Conservation (phyloP, 64 coral and sea anemone genomes). For the Porites lutea region DNA sequence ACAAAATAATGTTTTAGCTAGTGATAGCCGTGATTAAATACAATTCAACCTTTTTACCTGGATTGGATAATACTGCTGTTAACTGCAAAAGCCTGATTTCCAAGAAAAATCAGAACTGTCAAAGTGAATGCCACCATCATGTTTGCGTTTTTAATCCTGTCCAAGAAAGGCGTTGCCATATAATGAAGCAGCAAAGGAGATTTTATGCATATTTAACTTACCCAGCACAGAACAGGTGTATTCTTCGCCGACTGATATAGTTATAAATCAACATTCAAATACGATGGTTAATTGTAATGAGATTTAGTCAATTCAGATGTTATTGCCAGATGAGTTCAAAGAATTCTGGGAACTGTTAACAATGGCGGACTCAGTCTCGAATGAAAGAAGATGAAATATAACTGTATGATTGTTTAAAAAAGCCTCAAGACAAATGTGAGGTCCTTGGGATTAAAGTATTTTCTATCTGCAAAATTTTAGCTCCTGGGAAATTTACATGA, state of each 20-base stretch:
- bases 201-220: conserved; percentile 27
- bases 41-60: neutral
- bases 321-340: neutral
- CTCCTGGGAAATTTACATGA: too few relatives aligned
- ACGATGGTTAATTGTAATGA: neutral
- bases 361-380: neutral
- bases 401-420: too few relatives aligned
- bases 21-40: neutral
- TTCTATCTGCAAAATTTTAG: too few relatives aligned
- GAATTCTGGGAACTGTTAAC: neutral
- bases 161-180: conserved; percentile 30
- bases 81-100: neutral
- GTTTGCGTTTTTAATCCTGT: neutral
- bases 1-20: neutral
- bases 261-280: conserved; percentile 21
- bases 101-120: neutral
- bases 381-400: too few relatives aligned
- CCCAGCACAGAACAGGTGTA: neutral
- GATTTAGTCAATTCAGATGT: conserved; percentile 21
- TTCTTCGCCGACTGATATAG: neutral
- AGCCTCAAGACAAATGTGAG: too few relatives aligned
- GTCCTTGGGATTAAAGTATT: too few relatives aligned
- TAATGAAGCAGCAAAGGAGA: conserved; percentile 16
- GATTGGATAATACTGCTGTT: neutral
- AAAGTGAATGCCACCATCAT: neutral